A percentile compares a stretch with the other conserved stretches of the same genome.
phyloP scores from a whole-genome alignment of 2,888 invertebrate genomes.

The Clunio marinus region DNA sequence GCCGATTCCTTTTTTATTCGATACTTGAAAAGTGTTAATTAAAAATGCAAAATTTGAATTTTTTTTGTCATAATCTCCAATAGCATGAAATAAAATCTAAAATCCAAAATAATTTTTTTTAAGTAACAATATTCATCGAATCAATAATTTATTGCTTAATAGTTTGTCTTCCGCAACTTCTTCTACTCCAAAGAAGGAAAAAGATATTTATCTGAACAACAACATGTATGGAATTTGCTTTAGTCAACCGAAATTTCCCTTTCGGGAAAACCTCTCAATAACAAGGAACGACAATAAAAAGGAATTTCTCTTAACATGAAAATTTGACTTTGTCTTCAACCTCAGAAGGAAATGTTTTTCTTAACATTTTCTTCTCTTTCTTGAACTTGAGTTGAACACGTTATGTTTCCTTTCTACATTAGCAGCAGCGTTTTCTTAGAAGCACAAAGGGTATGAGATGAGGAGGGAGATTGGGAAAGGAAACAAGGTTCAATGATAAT shows the following conservation, averaged over 20 bases:
- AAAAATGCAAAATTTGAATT: too few relatives aligned
- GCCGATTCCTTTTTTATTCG: too few relatives aligned
- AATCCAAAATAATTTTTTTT: too few relatives aligned
- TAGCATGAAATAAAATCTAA: too few relatives aligned
- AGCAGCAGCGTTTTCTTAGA: background rate
- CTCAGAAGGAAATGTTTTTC: constrained; percentile 19
- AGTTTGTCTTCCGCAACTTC: background rate
- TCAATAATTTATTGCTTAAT: constrained; percentile 21
- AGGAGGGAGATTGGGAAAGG: background rate
- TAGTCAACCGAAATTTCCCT: background rate
- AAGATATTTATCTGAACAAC: constrained; percentile 1
- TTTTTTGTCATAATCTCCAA: too few relatives aligned
- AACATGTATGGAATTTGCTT: constrained; percentile 5
- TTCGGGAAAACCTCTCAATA: background rate
- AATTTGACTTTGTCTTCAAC: constrained; percentile 14
- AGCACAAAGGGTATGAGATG: background rate
- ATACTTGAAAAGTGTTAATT: too few relatives aligned
- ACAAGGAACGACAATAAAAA: background rate
- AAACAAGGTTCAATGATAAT: constrained; percentile 24
- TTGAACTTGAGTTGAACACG: too few relatives aligned
- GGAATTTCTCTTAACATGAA: constrained; percentile 13
- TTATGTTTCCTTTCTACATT: constrained; percentile 4
- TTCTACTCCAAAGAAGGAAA: too few relatives aligned
- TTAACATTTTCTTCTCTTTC: background rate
- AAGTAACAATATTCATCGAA: too few relatives aligned